These are phyloP conservation scores for Ispidina picta DNA, from an alignment of 2,797 vertebrate genomes.

Conservation along the genomic window DNA sequence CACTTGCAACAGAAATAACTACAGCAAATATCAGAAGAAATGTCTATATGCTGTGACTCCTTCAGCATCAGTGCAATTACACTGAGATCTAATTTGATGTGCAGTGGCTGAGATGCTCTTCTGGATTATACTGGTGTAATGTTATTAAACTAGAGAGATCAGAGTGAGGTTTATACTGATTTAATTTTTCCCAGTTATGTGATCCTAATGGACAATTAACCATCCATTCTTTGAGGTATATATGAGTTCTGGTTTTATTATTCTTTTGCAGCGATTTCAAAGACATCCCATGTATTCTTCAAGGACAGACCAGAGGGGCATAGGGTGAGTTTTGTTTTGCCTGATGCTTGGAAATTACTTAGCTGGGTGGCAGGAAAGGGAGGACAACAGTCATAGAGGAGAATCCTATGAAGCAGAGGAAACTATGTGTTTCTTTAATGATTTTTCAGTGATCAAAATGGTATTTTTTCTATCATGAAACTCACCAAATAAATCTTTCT, in stretches of 20 bases:
- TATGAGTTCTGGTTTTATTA: background rate
- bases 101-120: background rate
- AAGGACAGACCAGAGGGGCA: background rate
- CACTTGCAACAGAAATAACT: background rate
- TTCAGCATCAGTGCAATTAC: background rate
- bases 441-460: background rate
- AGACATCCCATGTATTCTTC: background rate
- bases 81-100: background rate
- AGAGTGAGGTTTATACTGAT: background rate
- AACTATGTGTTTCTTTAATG: background rate
- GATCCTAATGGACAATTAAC: background rate
- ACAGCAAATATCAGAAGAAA: background rate
- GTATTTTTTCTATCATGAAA: background rate
- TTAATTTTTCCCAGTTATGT: background rate
- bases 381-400: background rate
- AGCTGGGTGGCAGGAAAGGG: background rate
- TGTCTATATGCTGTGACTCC: background rate
- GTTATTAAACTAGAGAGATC: constrained; percentile 24
- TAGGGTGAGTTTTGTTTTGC: background rate
- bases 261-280: background rate
- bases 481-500: background rate
- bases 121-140: background rate
- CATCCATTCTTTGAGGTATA: background rate
- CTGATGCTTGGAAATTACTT: background rate
- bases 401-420: background rate